These are phyloP conservation scores for Saxicola maurus DNA, from an alignment of 2,797 vertebrate genomes.

Conservation along the genomic window DNA sequence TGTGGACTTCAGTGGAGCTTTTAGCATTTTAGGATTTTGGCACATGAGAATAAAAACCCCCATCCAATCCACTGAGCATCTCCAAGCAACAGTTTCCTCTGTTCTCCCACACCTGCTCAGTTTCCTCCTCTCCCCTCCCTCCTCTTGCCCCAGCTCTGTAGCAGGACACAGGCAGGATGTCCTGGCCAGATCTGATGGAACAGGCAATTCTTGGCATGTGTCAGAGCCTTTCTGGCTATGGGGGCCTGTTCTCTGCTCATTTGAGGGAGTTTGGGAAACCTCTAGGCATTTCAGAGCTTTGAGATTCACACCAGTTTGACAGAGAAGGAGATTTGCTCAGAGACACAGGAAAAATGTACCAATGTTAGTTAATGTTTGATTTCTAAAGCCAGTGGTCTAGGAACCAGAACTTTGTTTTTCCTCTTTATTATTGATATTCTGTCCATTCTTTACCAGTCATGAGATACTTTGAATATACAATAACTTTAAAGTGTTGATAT, in stretches of 20 bases:
- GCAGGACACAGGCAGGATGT: neutral
- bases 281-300: neutral
- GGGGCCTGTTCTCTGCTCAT: neutral
- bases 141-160: fast-evolving
- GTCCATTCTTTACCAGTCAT: neutral
- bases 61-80: neutral
- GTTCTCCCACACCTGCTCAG: fast-evolving
- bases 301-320: neutral
- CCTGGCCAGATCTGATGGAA: neutral
- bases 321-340: neutral
- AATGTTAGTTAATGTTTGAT: neutral
- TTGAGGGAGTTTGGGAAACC: neutral
- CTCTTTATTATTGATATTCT: neutral
- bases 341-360: neutral
- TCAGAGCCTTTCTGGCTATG: neutral
- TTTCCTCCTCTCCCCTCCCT: neutral
- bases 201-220: neutral
- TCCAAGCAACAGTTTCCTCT: neutral
- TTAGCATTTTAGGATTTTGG: neutral
- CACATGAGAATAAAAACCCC: neutral
- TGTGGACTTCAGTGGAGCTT: fast-evolving
- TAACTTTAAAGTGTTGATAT: neutral
- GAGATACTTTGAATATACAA: neutral
- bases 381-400: neutral
- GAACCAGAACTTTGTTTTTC: neutral